Evolutionary conservation across 2,888 invertebrate genomes (phyloP).

Genomic region (Pyrochroa serraticornis): DNA sequence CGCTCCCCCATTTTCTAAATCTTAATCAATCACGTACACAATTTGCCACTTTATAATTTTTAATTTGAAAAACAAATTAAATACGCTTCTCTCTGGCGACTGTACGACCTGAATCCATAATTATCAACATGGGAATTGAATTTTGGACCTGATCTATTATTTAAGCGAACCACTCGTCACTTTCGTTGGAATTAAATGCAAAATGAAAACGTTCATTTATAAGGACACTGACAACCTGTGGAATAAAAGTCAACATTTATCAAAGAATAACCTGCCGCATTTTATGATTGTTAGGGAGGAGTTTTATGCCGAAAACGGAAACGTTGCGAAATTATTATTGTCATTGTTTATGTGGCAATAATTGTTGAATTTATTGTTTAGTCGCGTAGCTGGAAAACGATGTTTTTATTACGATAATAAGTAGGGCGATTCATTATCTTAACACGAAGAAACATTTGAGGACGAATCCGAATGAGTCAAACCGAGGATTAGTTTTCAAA

Average conservation of each 20-base stretch:
- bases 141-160: neutral
- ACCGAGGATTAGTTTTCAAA: too few species aligned
- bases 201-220: slow-evolving; percentile 5
- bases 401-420: too few species aligned
- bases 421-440: too few species aligned
- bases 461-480: too few species aligned
- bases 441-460: too few species aligned
- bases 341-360: slow-evolving; percentile 21
- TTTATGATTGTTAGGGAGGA: slow-evolving; percentile 16
- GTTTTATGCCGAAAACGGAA: slow-evolving; percentile 6
- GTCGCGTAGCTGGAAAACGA: slow-evolving; percentile 13
- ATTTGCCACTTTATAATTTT: slow-evolving; percentile 9
- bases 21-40: slow-evolving; percentile 12
- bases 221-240: slow-evolving; percentile 37
- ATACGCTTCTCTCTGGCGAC: too few species aligned
- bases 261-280: slow-evolving; percentile 26
- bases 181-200: slow-evolving; percentile 3
- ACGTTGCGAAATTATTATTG: slow-evolving; percentile 10
- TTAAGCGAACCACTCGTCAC: slow-evolving; percentile 7
- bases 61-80: neutral
- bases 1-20: neutral
- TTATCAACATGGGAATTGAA: neutral
- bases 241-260: slow-evolving; percentile 40
- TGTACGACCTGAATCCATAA: neutral
- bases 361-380: slow-evolving; percentile 29